Conservation (phyloP, 2,797 vertebrate genomes). For the Leuciscus waleckii region DNA sequence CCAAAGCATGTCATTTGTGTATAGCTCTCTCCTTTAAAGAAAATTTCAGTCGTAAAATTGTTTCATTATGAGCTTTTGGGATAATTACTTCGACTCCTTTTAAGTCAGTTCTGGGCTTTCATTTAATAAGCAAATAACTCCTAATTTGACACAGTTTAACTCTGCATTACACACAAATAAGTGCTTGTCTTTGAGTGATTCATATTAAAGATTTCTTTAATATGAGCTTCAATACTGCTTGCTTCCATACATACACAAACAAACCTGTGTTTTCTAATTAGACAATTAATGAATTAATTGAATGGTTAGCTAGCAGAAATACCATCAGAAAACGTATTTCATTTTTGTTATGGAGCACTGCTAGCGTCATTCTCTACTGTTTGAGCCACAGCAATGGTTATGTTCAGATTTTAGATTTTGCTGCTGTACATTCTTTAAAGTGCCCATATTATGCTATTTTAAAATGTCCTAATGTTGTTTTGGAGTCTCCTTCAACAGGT, state of each 20-base stretch:
- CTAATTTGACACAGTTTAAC: slow-evolving; percentile 37
- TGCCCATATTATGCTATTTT: too few species aligned
- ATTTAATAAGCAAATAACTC: slow-evolving; percentile 32
- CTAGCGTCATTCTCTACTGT: not conserved
- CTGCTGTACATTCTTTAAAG: not conserved
- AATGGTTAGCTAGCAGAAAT: not conserved
- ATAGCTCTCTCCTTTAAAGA: slow-evolving; percentile 12
- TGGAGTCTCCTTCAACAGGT: too few species aligned
- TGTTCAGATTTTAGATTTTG: not conserved
- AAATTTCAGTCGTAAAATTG: not conserved
- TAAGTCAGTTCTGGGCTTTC: slow-evolving; percentile 17
- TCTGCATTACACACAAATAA: not conserved
- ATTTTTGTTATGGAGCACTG: not conserved
- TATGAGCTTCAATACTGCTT: not conserved
- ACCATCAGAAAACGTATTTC: not conserved
- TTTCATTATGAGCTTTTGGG: slow-evolving; percentile 21
- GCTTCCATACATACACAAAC: slow-evolving; percentile 8
- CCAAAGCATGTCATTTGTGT: not conserved
- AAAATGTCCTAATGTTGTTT: too few species aligned
- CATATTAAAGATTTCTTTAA: slow-evolving; percentile 19
- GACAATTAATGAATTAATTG: not conserved
- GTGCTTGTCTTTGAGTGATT: slow-evolving; percentile 15
- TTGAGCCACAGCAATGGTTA: not conserved
- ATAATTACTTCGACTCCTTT: slow-evolving; percentile 38
- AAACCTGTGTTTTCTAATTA: slow-evolving; percentile 24